phyloP scores from a whole-genome alignment of 2,888 invertebrate genomes.

The Monopis laevigella region DNA sequence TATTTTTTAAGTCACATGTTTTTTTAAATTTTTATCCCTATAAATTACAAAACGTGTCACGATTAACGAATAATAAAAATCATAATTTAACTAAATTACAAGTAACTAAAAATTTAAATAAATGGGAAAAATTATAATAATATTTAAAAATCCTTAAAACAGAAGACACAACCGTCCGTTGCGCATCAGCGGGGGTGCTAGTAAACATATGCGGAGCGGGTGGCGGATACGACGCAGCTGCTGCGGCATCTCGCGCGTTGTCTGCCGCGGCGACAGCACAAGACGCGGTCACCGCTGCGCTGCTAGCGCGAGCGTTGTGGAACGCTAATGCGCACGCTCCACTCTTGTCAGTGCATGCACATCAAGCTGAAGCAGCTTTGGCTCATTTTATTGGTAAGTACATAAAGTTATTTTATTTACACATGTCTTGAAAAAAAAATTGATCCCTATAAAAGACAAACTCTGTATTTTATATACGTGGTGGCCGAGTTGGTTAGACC shows the following conservation, averaged over 20 bases:
- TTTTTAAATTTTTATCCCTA: no score
- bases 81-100: no score
- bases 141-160: no score
- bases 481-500: no score
- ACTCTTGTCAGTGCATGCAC: slow-evolving; percentile 29
- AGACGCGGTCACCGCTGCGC: slow-evolving; percentile 28
- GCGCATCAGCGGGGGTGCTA: slow-evolving; percentile 82
- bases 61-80: no score
- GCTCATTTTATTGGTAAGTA: slow-evolving; percentile 76
- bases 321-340: slow-evolving; percentile 36
- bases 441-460: no score
- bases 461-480: no score
- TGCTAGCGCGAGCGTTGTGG: slow-evolving; percentile 37
- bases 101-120: no score
- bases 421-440: no score
- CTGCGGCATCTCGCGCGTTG: slow-evolving; percentile 32
- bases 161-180: slow-evolving; percentile 74
- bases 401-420: slow-evolving; percentile 12
- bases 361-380: slow-evolving; percentile 45
- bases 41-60: no score
- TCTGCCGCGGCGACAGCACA: slow-evolving; percentile 20
- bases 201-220: slow-evolving; percentile 74
- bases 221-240: slow-evolving; percentile 50
- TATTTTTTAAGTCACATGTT: no score
- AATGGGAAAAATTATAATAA: no score